Base-by-base conservation (phyloP, 1,140 invertebrate genomes). In the Popillia japonica region DNA sequence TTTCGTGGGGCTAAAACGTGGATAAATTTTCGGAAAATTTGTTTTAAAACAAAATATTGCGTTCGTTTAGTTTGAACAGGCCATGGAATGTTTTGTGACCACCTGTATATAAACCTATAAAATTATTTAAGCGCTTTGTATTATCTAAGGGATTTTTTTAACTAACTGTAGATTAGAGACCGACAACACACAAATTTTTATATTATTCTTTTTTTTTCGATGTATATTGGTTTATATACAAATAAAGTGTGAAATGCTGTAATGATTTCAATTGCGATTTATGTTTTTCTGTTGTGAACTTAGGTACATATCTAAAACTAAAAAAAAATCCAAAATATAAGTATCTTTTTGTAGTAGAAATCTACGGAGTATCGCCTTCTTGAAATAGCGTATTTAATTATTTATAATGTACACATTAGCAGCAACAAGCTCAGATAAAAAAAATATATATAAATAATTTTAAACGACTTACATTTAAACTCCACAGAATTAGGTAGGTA, bases 81-180 rank as follows among this genome's bases (percentile, higher is more conserved):
- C 27, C 61, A 68, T 68, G 27, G 61, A 68, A 68, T 68, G 61
- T 68, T 68, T 68, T 68, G 61, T 68, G 22, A 68, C 23, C 61
- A 68, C 61, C 61, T 68, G 61, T 68, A 68, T 68, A 68, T 68
- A 68, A 68, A 68, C 61, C 72, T 74, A 11, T 22, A 74, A 23
- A 74, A 74, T 74, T 74, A 41, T 42, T 42, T 44, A 74, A 44
- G 72, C 72, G 72, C 72, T 41, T 74, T 74, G 72, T 74, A 74
- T 74, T 41, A 41, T 41, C 17, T 41, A 41, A 74, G 11, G 72
- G 34, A 44, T 40, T 41, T 41, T 72, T 74, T 74, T 74, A 74
- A 74, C 72, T 74, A 74, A 74, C 72, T 74, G 72, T 74, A 74
- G 72, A 22, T 20, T 74, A 74, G 72, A 7, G 17, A 74, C 34